Conservation (phyloP, 2,888 invertebrate genomes). For the Rhagonycha fulva region DNA sequence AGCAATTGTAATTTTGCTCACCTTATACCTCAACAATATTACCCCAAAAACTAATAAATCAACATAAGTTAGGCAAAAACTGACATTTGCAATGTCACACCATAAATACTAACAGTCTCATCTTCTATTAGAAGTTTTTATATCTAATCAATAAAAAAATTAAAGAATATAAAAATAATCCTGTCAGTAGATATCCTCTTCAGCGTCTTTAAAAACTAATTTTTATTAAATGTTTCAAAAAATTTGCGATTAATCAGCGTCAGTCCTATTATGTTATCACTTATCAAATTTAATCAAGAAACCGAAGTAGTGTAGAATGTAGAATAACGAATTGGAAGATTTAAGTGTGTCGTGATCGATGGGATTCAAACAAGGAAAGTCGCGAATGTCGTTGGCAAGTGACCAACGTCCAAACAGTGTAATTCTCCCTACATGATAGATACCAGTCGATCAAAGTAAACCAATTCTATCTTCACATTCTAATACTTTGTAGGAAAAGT, state of each 20-base stretch:
- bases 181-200: too few species aligned
- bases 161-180: too few species aligned
- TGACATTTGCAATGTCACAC: too few species aligned
- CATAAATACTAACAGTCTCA: too few species aligned
- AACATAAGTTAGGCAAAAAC: too few species aligned
- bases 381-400: slow-evolving; percentile 52
- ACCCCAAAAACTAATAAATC: too few species aligned
- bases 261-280: not conserved
- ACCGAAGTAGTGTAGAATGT: slow-evolving; percentile 11
- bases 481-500: not conserved
- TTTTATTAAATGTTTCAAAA: not conserved
- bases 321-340: slow-evolving; percentile 11
- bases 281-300: not conserved
- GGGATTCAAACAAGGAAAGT: slow-evolving; percentile 44
- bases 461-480: slow-evolving; percentile 23
- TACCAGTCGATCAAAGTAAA: slow-evolving; percentile 37
- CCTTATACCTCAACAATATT: too few species aligned
- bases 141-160: too few species aligned
- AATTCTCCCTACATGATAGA: slow-evolving; percentile 52
- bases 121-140: too few species aligned
- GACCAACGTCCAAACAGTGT: slow-evolving; percentile 53
- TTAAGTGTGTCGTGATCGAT: slow-evolving; percentile 40
- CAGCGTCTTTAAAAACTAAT: too few species aligned
- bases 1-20: too few species aligned
- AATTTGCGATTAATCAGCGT: not conserved